Evolutionary conservation across 2,888 invertebrate genomes (phyloP).

Genomic region (Ceriagrion tenellum): DNA sequence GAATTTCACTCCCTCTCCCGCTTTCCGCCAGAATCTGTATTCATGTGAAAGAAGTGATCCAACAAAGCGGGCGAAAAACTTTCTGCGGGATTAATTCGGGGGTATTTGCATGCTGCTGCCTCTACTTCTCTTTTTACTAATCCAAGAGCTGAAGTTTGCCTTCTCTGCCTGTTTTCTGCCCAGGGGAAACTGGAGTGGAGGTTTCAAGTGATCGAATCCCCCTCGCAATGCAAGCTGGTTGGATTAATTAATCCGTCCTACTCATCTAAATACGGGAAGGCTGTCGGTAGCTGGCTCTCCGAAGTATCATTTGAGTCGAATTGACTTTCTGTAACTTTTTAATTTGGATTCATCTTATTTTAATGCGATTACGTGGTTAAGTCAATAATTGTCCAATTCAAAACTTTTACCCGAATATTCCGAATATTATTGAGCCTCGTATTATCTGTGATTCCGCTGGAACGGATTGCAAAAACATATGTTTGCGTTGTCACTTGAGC

Average conservation of each 20-base stretch:
- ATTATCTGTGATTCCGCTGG: no score
- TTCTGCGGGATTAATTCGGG: neutral
- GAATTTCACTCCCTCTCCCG: neutral
- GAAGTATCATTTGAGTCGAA: no score
- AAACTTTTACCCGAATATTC: no score
- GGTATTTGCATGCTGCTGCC: neutral
- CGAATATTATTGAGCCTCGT: no score
- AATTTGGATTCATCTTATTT: no score
- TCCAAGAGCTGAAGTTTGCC: neutral
- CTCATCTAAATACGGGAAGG: neutral
- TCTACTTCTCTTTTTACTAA: neutral
- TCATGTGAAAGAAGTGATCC: neutral
- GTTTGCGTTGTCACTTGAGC: no score
- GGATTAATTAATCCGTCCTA: neutral
- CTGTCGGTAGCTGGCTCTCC: neutral
- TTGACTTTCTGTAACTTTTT: no score
- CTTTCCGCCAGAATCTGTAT: neutral
- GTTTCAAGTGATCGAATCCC: neutral
- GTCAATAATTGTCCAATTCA: no score
- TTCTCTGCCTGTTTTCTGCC: neutral
- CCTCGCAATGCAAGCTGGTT: neutral
- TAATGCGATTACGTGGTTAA: no score
- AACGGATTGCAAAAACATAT: no score
- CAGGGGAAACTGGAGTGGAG: neutral
- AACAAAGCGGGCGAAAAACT: neutral